These are phyloP conservation scores for Dicaeum eximium DNA, from an alignment of 2,113 vertebrate species.

Conservation along the genomic window DNA sequence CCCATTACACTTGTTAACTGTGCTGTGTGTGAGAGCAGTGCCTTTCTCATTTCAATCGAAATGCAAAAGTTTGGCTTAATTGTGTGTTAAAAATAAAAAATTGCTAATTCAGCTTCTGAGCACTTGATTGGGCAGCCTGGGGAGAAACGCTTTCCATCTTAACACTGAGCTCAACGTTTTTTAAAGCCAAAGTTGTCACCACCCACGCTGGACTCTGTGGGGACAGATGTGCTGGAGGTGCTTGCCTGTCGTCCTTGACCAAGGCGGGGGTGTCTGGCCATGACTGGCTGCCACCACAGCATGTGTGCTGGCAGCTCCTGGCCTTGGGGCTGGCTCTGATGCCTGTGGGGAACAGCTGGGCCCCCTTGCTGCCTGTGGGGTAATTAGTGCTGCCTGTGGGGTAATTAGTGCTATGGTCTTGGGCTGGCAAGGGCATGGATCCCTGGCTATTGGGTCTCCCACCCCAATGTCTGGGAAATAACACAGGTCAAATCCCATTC, in stretches of 20 bases:
- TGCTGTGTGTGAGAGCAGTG: not conserved
- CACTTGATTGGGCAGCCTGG: not conserved
- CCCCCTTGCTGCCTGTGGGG: rapidly evolving
- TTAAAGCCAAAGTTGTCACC: not conserved
- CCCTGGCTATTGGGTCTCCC: not conserved
- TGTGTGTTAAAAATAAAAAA: not conserved
- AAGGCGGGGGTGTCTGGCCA: rapidly evolving
- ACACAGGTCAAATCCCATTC: not conserved
- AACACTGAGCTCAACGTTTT: not conserved
- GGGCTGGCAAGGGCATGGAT: not conserved
- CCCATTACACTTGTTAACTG: rapidly evolving
- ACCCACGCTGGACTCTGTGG: rapidly evolving
- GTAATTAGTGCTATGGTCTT: not conserved
- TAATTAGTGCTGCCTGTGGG: not conserved
- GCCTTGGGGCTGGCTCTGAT: not conserved
- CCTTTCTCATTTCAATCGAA: not conserved
- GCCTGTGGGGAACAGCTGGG: rapidly evolving
- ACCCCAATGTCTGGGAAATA: not conserved
- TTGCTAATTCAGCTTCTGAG: not conserved
- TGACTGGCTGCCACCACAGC: not conserved
- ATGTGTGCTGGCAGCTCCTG: not conserved
- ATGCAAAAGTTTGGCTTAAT: not conserved
- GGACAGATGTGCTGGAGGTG: not conserved
- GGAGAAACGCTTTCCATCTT: not conserved
- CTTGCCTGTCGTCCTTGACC: not conserved